Percentiles rank a stretch among this genome's conserved stretches.
Conservation (phyloP, 2,113 vertebrate species). For the Pungitius pungitius region DNA sequence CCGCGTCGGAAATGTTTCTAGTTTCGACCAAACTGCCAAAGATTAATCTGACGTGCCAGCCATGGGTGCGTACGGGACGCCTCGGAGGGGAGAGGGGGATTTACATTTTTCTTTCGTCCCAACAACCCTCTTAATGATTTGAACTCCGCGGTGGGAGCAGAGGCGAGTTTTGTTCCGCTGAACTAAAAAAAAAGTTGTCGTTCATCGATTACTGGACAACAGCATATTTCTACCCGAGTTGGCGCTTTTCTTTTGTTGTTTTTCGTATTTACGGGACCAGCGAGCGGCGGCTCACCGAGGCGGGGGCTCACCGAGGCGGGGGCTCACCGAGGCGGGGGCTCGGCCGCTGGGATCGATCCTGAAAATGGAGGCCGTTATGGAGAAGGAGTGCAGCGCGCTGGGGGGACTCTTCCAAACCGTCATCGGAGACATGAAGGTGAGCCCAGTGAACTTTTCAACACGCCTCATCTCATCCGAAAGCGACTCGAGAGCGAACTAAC, state of each 20-base stretch:
- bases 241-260: background rate
- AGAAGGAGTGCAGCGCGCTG: constrained; percentile 86
- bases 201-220: background rate
- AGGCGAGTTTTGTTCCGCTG: background rate
- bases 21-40: background rate
- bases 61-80: constrained; percentile 55
- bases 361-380: constrained; percentile 85
- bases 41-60: background rate
- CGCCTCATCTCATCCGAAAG: background rate
- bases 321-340: constrained; percentile 58
- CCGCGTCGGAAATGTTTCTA: constrained; percentile 10
- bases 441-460: background rate
- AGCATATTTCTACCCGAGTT: background rate
- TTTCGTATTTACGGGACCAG: background rate
- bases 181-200: background rate
- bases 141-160: constrained; percentile 40
- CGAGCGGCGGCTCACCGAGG: constrained; percentile 47
- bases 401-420: constrained; percentile 85
- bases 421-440: constrained; percentile 87
- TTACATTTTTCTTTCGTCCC: constrained; percentile 70
- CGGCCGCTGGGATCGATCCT: constrained; percentile 68
- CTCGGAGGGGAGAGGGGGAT: constrained; percentile 65
- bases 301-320: constrained; percentile 54
- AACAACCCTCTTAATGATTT: constrained; percentile 46
- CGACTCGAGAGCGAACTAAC: background rate